A percentile compares a stretch with the other conserved stretches of the same genome.
These are phyloP conservation scores for Drosophila tani DNA, from an alignment of 1,140 invertebrate genomes.

Conservation along the genomic window DNA sequence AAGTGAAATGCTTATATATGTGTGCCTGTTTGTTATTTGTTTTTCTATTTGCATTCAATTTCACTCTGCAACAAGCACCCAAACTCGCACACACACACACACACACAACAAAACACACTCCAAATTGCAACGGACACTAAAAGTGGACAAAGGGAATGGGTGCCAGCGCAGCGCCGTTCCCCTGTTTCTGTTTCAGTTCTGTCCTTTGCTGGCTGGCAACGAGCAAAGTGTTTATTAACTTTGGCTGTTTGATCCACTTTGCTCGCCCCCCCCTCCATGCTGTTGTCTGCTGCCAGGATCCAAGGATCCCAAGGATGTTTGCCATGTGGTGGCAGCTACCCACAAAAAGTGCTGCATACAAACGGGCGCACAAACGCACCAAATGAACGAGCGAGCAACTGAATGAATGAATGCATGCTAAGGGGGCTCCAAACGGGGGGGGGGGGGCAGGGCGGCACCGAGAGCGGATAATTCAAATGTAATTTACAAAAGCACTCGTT, in stretches of 20 bases:
- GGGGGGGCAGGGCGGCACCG: not conserved
- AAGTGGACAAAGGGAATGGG: slow-evolving; percentile 28
- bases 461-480: slow-evolving; percentile 79
- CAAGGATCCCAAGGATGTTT: slow-evolving; percentile 59
- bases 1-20: slow-evolving; percentile 63
- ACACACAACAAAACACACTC: slow-evolving; percentile 31
- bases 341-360: slow-evolving; percentile 46
- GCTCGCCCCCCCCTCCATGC: slow-evolving; percentile 29
- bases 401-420: slow-evolving; percentile 49
- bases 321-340: slow-evolving; percentile 60
- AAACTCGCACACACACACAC: no score
- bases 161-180: not conserved
- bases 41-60: slow-evolving; percentile 82
- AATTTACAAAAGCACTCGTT: slow-evolving; percentile 82
- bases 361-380: slow-evolving; percentile 18
- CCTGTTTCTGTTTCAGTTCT: not conserved
- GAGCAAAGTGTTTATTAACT: slow-evolving; percentile 80
- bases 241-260: slow-evolving; percentile 83
- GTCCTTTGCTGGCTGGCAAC: slow-evolving; percentile 26
- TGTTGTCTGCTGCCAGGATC: slow-evolving; percentile 32
- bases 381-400: slow-evolving; percentile 34
- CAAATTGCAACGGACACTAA: slow-evolving; percentile 77
- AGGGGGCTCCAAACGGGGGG: not conserved
- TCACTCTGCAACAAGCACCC: slow-evolving; percentile 68
- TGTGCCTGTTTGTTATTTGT: slow-evolving; percentile 44